Evolutionary conservation across 2,888 invertebrate species (phyloP).

Genomic region (Orthosia gothica): DNA sequence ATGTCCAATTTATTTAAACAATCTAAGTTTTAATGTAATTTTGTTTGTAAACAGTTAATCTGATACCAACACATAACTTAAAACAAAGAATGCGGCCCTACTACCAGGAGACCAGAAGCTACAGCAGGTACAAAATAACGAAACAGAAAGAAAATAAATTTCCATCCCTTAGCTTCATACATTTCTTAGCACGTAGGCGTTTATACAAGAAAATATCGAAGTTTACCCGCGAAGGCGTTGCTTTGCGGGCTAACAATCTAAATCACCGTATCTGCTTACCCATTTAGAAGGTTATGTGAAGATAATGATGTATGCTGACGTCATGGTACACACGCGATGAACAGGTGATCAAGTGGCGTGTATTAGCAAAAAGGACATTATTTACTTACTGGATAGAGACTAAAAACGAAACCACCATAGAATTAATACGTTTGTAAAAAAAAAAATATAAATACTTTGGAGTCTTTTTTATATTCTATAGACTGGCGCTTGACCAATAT

Average conservation of each 20-base stretch:
- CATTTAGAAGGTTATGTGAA: constrained; percentile 26
- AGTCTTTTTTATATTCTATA: too few species aligned
- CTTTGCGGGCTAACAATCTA: constrained; percentile 28
- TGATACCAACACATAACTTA: not conserved
- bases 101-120: constrained; percentile 26
- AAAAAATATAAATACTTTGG: too few species aligned
- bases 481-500: too few species aligned
- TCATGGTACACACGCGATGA: constrained; percentile 35
- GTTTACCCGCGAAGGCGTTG: constrained; percentile 24
- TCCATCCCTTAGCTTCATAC: constrained; percentile 35
- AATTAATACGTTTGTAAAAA: too few species aligned
- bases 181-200: constrained; percentile 39
- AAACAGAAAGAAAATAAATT: constrained; percentile 29
- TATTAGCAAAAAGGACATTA: not conserved
- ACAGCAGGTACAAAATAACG: constrained; percentile 14
- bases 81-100: not conserved
- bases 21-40: too few species aligned
- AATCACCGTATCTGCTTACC: constrained; percentile 49
- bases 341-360: constrained; percentile 8
- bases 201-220: constrained; percentile 32
- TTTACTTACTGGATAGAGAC: not conserved
- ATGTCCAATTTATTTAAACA: too few species aligned
- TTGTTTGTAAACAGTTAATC: not conserved
- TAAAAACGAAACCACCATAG: too few species aligned
- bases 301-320: constrained; percentile 42